A percentile compares a stretch with the other conserved stretches of the same genome.
phyloP scores from a whole-genome alignment of 2,797 vertebrate genomes.

The Molothrus ater region DNA sequence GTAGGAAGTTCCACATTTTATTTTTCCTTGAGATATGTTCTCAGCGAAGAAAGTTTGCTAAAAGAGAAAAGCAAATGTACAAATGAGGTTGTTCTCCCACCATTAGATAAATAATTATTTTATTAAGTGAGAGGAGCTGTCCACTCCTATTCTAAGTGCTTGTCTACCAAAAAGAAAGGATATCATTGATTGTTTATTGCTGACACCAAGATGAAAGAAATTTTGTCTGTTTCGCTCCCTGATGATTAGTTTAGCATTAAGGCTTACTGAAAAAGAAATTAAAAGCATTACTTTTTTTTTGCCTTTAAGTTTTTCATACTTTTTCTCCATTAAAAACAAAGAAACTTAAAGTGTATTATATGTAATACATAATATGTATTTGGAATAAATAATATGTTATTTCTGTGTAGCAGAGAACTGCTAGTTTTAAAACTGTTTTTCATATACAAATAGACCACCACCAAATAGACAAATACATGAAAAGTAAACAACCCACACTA shows the following conservation, averaged over 20 bases:
- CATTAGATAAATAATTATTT: slow-evolving; percentile 64
- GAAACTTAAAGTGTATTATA: no score
- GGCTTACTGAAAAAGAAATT: neutral
- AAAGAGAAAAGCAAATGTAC: neutral
- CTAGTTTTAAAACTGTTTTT: neutral
- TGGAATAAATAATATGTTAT: neutral
- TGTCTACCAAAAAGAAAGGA: slow-evolving; percentile 58
- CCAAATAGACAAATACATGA: neutral
- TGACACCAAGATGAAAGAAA: slow-evolving; percentile 57
- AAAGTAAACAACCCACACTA: neutral
- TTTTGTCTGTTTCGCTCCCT: neutral
- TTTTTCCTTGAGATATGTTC: slow-evolving; percentile 22
- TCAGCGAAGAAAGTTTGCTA: slow-evolving; percentile 1
- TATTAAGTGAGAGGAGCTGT: slow-evolving; percentile 69
- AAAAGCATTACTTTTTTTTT: neutral
- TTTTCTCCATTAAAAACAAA: no score
- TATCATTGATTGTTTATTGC: slow-evolving; percentile 51
- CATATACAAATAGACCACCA: no score
- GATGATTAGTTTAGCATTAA: neutral
- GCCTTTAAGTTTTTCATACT: no score
- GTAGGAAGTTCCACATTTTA: neutral
- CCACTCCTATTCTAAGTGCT: slow-evolving; percentile 64
- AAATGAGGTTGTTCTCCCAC: neutral
- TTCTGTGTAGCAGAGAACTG: neutral
- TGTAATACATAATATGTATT: no score